Conservation (phyloP, 2,888 invertebrate species). For the Eupelmus urozonus region DNA sequence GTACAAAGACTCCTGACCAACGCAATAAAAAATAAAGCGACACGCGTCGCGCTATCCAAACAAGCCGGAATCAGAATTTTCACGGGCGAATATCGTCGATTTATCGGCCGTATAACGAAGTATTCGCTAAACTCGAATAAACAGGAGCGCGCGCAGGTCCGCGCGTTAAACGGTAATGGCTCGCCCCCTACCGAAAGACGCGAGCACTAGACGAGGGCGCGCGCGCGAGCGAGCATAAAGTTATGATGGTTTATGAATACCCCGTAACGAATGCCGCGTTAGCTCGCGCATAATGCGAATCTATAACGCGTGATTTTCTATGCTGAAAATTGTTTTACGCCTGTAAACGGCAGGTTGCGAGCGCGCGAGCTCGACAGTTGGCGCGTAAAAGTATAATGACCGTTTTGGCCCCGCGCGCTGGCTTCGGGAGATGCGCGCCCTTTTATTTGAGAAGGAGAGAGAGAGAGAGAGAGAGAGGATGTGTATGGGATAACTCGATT, state of each 20-base stretch:
- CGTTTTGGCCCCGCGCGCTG: slow-evolving; percentile 46
- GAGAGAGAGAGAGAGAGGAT: neutral
- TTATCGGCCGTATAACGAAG: slow-evolving; percentile 27
- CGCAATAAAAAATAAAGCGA: too few species aligned
- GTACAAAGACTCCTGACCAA: neutral
- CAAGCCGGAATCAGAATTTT: slow-evolving; percentile 2
- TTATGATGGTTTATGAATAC: slow-evolving; percentile 76
- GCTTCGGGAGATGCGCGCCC: neutral
- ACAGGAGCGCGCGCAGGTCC: neutral
- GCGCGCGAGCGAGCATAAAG: slow-evolving; percentile 65
- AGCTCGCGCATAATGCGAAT: slow-evolving; percentile 65
- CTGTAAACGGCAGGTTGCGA: slow-evolving; percentile 69
- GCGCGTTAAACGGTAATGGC: slow-evolving; percentile 48
- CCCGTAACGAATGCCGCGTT: slow-evolving; percentile 73
- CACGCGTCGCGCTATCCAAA: neutral
- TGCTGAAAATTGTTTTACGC: slow-evolving; percentile 77
- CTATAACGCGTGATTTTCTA: slow-evolving; percentile 76
- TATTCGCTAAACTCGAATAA: slow-evolving; percentile 21
- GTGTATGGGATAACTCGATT: slow-evolving; percentile 47
- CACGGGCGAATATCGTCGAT: neutral
- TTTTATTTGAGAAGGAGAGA: neutral
- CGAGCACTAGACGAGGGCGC: too few species aligned
- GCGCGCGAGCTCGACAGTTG: too few species aligned
- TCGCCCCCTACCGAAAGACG: slow-evolving; percentile 5
- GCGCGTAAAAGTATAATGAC: slow-evolving; percentile 72